phyloP scores from a whole-genome alignment of 2,113 vertebrate species.

The Rhinopomastus cyanomelas region DNA sequence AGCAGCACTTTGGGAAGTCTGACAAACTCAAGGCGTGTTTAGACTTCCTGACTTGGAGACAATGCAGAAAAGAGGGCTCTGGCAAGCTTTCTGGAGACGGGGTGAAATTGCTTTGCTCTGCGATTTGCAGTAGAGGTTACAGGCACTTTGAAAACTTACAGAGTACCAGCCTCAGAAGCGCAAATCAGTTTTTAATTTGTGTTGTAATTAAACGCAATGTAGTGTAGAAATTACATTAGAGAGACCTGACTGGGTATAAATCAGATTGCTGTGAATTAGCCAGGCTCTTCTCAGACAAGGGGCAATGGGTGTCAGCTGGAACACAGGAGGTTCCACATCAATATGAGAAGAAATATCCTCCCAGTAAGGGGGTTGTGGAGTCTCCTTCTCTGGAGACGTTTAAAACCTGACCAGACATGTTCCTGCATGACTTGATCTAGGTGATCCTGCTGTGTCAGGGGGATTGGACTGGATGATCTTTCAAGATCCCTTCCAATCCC shows the following conservation, averaged over 20 bases:
- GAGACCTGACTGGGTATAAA: background rate
- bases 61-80: slow-evolving; percentile 62
- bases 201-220: slow-evolving; percentile 29
- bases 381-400: too few species aligned
- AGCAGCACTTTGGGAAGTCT: slow-evolving; percentile 68
- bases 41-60: slow-evolving; percentile 63
- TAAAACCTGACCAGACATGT: too few species aligned
- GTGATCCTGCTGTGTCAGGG: too few species aligned
- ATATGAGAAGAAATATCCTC: too few species aligned
- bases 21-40: slow-evolving; percentile 71
- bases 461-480: too few species aligned
- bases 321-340: too few species aligned
- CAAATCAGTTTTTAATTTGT: slow-evolving; percentile 43
- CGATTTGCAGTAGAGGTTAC: background rate
- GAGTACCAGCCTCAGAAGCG: slow-evolving; percentile 10
- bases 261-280: background rate
- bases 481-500: too few species aligned
- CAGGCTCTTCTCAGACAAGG: too few species aligned
- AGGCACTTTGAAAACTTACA: slow-evolving; percentile 54
- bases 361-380: too few species aligned
- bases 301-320: too few species aligned
- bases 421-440: too few species aligned
- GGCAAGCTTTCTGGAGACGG: slow-evolving; percentile 54
- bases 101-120: slow-evolving; percentile 46
- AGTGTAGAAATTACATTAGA: background rate